Percentiles rank a stretch among this genome's conserved stretches.
phyloP scores from a whole-genome alignment of 2,888 invertebrate species.

The Myopa tessellatipennis region DNA sequence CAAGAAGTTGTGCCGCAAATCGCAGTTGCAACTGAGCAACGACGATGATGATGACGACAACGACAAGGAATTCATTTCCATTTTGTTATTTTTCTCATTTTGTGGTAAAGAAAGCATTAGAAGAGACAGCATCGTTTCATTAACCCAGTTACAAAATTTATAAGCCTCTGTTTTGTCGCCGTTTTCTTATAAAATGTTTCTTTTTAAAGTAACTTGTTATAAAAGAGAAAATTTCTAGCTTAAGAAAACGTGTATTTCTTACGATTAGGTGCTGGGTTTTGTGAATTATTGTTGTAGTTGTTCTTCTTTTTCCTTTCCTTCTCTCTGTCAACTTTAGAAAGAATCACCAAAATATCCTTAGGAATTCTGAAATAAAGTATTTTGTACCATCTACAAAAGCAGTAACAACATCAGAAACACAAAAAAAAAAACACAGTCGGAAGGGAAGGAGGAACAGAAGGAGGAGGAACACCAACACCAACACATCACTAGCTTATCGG shows the following conservation, averaged over 20 bases:
- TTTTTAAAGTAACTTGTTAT: neutral
- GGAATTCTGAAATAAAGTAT: constrained; percentile 21
- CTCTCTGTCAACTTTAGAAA: neutral
- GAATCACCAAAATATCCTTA: constrained; percentile 22
- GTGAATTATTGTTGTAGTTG: constrained; percentile 1
- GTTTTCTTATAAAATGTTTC: neutral
- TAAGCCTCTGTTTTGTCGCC: neutral
- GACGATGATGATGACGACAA: neutral
- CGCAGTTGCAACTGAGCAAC: neutral
- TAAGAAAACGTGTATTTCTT: neutral
- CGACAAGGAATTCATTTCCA: neutral
- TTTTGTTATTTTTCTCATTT: constrained; percentile 3
- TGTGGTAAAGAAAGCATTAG: neutral
- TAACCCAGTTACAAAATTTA: constrained; percentile 23
- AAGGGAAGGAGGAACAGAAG: neutral
- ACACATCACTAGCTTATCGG: constrained; percentile 5
- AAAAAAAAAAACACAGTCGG: neutral
- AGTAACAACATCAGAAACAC: neutral
- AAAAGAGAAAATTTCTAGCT: neutral
- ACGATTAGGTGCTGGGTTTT: neutral
- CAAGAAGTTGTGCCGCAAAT: neutral
- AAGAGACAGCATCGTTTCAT: constrained; percentile 8
- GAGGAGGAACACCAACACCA: no score
- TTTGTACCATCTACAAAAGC: neutral
- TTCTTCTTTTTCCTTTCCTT: neutral